These are phyloP conservation scores for Lordiphosa stackelbergi DNA, from an alignment of 1,140 invertebrate species.

Conservation along the genomic window DNA sequence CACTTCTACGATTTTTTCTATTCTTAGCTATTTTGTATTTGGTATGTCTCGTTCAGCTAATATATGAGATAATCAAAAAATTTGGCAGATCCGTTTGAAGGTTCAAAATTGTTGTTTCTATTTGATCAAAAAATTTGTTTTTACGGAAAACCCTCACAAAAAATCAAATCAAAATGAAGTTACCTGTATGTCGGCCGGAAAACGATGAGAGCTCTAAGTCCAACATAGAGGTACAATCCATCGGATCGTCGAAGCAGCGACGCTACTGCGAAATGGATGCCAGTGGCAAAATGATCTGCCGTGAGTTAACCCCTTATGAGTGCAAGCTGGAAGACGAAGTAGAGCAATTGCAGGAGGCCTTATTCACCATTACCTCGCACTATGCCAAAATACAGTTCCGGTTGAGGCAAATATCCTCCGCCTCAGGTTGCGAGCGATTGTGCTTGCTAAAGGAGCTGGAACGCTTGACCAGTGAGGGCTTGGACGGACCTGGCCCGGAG, in stretches of 20 bases:
- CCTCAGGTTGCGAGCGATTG: constrained; percentile 25
- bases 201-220: too few relatives aligned
- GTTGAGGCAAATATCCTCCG: constrained; percentile 44
- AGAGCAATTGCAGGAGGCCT: constrained; percentile 46
- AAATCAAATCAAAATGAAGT: too few relatives aligned
- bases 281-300: constrained; percentile 21
- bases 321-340: constrained; percentile 52
- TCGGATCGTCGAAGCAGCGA: constrained; percentile 1
- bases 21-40: too few relatives aligned
- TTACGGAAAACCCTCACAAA: too few relatives aligned
- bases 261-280: constrained; percentile 31
- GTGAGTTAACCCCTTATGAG: constrained; percentile 45
- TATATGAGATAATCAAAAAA: neutral
- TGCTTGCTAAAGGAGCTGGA: constrained; percentile 22
- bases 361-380: constrained; percentile 52
- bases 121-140: too few relatives aligned
- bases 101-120: too few relatives aligned
- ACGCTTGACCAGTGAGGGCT: neutral
- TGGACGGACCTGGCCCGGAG: neutral
- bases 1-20: too few relatives aligned
- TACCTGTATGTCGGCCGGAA: too few relatives aligned
- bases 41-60: neutral
- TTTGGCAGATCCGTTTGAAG: too few relatives aligned
- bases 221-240: too few relatives aligned
- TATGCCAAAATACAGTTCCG: constrained; percentile 61